phyloP scores from a whole-genome alignment of 2,113 vertebrate genomes.

The Stictonetta naevosa region DNA sequence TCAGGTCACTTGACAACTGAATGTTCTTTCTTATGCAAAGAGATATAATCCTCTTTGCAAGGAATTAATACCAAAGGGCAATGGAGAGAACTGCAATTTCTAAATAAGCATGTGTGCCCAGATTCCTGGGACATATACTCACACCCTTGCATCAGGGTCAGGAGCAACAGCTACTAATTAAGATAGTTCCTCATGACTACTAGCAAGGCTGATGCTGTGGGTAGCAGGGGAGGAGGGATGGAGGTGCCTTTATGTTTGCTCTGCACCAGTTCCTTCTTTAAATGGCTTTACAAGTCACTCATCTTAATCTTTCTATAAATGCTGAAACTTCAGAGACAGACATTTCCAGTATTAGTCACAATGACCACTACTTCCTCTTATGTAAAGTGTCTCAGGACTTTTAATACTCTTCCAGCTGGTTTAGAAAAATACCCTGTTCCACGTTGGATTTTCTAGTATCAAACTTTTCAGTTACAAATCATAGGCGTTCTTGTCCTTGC shows the following conservation, averaged over 20 bases:
- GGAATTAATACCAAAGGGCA: slow-evolving; percentile 23
- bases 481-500: background rate
- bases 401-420: background rate
- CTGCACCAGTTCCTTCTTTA: background rate
- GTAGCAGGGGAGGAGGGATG: background rate
- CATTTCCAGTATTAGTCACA: background rate
- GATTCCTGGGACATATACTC: slow-evolving; percentile 22
- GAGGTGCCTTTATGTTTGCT: background rate
- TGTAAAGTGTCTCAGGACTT: background rate
- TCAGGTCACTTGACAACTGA: background rate
- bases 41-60: background rate
- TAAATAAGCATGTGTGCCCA: background rate
- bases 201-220: background rate
- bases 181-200: background rate
- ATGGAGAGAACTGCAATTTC: background rate
- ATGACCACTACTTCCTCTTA: background rate
- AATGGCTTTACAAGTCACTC: background rate
- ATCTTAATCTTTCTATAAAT: background rate
- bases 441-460: background rate
- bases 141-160: background rate
- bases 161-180: background rate
- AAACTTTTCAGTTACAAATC: background rate
- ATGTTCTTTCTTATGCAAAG: slow-evolving; percentile 1
- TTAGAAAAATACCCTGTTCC: background rate
- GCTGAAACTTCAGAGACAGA: background rate